phyloP scores from a whole-genome alignment of 2,888 invertebrate genomes.

The Pasiphila rectangulata region DNA sequence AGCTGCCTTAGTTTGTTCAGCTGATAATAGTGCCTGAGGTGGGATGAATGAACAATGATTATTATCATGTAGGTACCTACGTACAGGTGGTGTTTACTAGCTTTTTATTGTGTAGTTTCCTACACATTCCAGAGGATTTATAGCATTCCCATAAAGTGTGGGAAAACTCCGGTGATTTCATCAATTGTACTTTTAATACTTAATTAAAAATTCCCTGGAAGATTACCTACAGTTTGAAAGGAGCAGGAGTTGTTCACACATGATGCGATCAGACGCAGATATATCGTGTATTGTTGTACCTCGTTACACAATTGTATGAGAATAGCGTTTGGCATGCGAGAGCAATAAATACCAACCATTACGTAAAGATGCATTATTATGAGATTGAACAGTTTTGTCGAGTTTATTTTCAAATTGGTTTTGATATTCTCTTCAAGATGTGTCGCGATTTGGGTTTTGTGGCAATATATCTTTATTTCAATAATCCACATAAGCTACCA shows the following conservation, averaged over 20 bases:
- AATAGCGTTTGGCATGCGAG: constrained; percentile 19
- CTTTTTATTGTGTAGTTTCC: constrained; percentile 12
- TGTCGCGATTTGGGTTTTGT: no score
- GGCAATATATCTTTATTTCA: no score
- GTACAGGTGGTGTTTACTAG: constrained; percentile 12
- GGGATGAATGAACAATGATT: constrained; percentile 1
- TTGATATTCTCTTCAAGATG: no score
- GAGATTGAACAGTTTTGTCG: background rate
- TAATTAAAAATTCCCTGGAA: background rate
- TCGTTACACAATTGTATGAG: constrained; percentile 14
- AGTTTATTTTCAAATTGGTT: background rate
- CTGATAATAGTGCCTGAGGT: constrained; percentile 1
- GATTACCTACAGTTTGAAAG: constrained; percentile 9
- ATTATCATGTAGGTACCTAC: no score
- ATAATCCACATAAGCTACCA: no score
- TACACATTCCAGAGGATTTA: background rate
- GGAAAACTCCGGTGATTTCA: background rate
- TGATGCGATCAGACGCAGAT: constrained; percentile 1
- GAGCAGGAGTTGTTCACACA: constrained; percentile 16
- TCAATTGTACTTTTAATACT: no score
- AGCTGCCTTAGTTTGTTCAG: constrained; percentile 13
- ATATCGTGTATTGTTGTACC: constrained; percentile 13
- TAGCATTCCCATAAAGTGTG: background rate
- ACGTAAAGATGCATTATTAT: constrained; percentile 8
- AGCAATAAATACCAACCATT: constrained; percentile 6